Conservation (phyloP, 2,113 vertebrate species). For the Phalacrocorax pelagicus region DNA sequence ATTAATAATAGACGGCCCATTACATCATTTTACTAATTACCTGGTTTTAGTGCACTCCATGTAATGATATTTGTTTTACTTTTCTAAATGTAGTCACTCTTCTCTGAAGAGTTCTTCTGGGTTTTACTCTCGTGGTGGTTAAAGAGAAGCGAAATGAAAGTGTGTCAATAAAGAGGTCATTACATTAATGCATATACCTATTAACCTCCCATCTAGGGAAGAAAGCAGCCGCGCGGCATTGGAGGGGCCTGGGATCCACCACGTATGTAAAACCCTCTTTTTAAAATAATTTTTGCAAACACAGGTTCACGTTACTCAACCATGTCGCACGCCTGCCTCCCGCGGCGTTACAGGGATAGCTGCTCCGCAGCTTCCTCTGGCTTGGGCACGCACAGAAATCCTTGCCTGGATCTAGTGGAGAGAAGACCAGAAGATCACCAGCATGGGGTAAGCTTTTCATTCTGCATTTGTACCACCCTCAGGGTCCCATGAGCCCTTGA, state of each 20-base stretch:
- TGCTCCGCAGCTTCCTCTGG: background rate
- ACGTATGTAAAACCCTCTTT: background rate
- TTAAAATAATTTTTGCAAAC: background rate
- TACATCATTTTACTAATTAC: conserved; percentile 55
- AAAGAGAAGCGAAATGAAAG: conserved; percentile 52
- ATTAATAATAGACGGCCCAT: conserved; percentile 28
- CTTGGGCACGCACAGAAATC: background rate
- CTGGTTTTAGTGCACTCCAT: background rate
- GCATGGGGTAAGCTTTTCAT: background rate
- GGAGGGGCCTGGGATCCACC: background rate
- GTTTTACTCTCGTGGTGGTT: conserved; percentile 51
- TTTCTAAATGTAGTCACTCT: conserved; percentile 67
- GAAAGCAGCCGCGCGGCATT: background rate
- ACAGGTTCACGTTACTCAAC: background rate
- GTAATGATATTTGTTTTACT: conserved; percentile 39
- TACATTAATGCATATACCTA: conserved; percentile 33
- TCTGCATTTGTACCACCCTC: background rate
- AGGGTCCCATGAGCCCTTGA: background rate
- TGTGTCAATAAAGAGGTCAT: conserved; percentile 58
- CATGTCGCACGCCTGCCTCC: accelerated
- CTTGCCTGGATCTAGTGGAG: background rate
- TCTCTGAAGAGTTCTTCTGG: conserved; percentile 56
- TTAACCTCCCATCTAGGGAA: conserved; percentile 52
- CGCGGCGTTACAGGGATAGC: accelerated
- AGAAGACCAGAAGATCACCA: background rate